Percentiles rank a stretch among this genome's conserved stretches.
Evolutionary conservation across 2,797 vertebrate genomes (phyloP).

Genomic region (Lacerta bilineata): DNA sequence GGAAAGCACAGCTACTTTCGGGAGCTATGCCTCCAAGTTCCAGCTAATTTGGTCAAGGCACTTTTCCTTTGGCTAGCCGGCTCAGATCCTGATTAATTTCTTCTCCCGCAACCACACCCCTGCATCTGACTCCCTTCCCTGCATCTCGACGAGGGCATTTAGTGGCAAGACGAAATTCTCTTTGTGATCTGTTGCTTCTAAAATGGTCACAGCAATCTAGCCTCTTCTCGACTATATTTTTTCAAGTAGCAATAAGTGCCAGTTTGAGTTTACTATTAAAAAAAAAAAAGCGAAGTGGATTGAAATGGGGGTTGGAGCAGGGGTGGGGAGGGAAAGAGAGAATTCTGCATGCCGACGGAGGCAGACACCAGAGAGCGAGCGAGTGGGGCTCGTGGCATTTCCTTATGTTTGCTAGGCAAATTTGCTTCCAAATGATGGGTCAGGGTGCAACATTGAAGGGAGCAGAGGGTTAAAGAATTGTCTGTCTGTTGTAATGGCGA

Average conservation of each 20-base stretch:
- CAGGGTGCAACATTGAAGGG: constrained; percentile 31
- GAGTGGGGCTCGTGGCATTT: background rate
- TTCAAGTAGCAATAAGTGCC: constrained; percentile 56
- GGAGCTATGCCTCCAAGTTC: background rate
- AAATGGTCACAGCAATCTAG: constrained; percentile 32
- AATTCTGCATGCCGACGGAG: background rate
- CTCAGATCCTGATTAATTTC: constrained; percentile 30
- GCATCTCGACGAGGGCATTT: constrained; percentile 47
- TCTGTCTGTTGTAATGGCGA: constrained; percentile 30
- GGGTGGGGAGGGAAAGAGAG: constrained; percentile 32
- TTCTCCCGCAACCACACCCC: constrained; percentile 19
- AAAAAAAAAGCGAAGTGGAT: constrained; percentile 28
- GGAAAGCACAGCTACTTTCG: background rate
- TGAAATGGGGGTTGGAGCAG: constrained; percentile 9
- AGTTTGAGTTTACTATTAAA: constrained; percentile 44
- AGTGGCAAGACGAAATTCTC: constrained; percentile 38
- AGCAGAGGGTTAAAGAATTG: constrained; percentile 34
- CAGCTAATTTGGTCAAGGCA: background rate
- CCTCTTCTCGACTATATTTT: constrained; percentile 37
- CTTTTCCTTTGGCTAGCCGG: background rate
- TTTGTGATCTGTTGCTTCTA: constrained; percentile 23
- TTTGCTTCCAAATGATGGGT: constrained; percentile 23
- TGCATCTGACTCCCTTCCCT: constrained; percentile 34
- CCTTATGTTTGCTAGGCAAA: constrained; percentile 8
- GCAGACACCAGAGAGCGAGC: constrained; percentile 21